Percentiles rank a stretch among this genome's conserved stretches.
Evolutionary conservation across 1,140 invertebrate genomes (phyloP).

Genomic region (Drosophila murphyi): DNA sequence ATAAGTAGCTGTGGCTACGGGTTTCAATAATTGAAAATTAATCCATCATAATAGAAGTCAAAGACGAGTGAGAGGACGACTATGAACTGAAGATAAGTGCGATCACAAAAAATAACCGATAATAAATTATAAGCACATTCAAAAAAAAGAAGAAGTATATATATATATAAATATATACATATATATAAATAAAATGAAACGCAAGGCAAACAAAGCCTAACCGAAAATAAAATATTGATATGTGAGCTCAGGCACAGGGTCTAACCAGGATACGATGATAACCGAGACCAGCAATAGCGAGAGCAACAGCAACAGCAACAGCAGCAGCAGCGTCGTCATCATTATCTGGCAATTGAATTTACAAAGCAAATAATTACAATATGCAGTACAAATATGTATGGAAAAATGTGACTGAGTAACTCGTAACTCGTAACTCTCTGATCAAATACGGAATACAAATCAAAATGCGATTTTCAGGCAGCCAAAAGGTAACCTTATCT

Average conservation of each 20-base stretch:
- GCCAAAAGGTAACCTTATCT: conserved; percentile 61
- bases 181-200: neutral
- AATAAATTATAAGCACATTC: conserved; percentile 61
- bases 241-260: conserved; percentile 5
- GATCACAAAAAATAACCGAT: conserved; percentile 34
- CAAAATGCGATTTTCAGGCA: conserved; percentile 77
- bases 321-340: conserved; percentile 37
- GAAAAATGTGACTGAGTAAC: conserved; percentile 41
- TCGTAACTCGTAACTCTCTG: conserved; percentile 51
- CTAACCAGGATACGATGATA: conserved; percentile 23
- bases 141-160: neutral
- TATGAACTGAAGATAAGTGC: conserved; percentile 28
- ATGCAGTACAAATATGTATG: conserved; percentile 59
- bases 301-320: conserved; percentile 3
- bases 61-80: conserved; percentile 34
- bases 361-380: conserved; percentile 74
- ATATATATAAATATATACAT: no score
- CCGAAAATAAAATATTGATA: conserved; percentile 61
- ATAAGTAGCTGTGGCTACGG: conserved; percentile 33
- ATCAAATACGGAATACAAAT: conserved; percentile 74
- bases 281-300: neutral
- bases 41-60: conserved; percentile 83
- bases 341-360: conserved; percentile 78
- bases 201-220: conserved; percentile 48
- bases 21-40: conserved; percentile 79